phyloP scores from a whole-genome alignment of 2,113 vertebrate genomes.

The Anser cygnoides region DNA sequence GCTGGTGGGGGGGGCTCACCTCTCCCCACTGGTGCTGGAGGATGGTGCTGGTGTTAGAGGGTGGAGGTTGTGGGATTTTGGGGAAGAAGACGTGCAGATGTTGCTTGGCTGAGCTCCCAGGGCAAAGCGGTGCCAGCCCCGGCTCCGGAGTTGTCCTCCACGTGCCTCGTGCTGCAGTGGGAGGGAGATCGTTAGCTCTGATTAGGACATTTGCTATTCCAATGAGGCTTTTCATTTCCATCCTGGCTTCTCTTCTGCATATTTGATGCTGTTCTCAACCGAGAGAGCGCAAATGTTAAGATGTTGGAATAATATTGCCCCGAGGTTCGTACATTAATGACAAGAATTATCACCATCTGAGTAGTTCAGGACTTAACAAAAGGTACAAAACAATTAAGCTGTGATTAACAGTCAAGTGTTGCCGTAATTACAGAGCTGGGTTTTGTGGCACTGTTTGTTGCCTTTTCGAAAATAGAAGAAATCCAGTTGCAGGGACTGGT shows the following conservation, averaged over 20 bases:
- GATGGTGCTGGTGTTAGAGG: neutral
- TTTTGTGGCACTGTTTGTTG: neutral
- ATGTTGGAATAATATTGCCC: slow-evolving; percentile 15
- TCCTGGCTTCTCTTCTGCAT: slow-evolving; percentile 16
- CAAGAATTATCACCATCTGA: slow-evolving; percentile 22
- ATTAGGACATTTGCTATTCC: neutral
- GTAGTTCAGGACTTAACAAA: slow-evolving; percentile 33
- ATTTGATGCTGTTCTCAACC: neutral
- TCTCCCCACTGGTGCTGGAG: neutral
- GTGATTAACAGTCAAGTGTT: slow-evolving; percentile 31
- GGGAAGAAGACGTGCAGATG: neutral
- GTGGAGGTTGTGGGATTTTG: neutral
- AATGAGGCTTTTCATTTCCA: neutral
- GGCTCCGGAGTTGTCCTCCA: neutral
- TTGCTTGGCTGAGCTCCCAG: accelerated
- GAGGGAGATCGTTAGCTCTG: neutral
- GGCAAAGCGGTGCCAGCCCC: neutral
- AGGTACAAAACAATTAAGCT: slow-evolving; percentile 34
- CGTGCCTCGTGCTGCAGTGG: neutral
- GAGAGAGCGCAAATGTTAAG: neutral
- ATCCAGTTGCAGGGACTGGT: neutral
- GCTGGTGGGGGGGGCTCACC: neutral
- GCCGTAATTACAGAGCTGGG: neutral
- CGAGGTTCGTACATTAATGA: slow-evolving; percentile 7
- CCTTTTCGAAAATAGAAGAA: neutral